A percentile compares a stretch with the other conserved stretches of the same genome.
phyloP scores from a whole-genome alignment of 2,888 invertebrate species.

The Lysandra bellargus region DNA sequence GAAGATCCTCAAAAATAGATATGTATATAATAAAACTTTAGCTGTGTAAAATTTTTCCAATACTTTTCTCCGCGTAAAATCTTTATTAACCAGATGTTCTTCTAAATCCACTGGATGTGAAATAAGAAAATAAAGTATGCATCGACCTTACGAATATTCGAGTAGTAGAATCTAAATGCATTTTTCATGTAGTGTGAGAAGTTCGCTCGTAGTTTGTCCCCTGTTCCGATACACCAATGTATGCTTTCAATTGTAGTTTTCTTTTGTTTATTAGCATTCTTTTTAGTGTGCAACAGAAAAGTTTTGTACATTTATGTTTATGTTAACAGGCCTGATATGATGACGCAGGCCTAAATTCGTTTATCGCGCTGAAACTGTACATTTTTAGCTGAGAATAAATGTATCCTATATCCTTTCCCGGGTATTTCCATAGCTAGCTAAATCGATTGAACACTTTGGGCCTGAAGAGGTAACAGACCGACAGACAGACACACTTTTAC shows the following conservation, averaged over 20 bases:
- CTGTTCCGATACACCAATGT: constrained; percentile 2
- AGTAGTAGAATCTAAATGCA: constrained; percentile 61
- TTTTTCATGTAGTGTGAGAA: constrained; percentile 74
- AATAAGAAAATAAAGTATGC: constrained; percentile 31
- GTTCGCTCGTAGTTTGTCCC: constrained; percentile 51
- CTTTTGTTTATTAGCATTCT: not conserved
- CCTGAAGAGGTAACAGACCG: no score
- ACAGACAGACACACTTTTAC: no score
- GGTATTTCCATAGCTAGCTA: no score
- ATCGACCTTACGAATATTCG: constrained; percentile 39
- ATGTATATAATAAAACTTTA: no score
- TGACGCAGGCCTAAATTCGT: no score
- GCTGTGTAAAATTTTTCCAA: no score
- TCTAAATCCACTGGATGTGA: constrained; percentile 21
- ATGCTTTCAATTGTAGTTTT: not conserved
- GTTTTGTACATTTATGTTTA: not conserved
- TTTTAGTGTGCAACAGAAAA: not conserved
- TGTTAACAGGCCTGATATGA: no score
- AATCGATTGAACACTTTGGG: no score
- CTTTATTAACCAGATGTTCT: constrained; percentile 22
- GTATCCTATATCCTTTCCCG: no score
- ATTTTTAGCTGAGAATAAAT: no score
- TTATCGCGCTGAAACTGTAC: no score
- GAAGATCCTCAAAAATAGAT: no score
- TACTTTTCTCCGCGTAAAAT: not conserved